Evolutionary conservation across 2,797 vertebrate species (phyloP), one percentile per base, ranked within the genome.

Genomic region (Ciconia nigra): DNA sequence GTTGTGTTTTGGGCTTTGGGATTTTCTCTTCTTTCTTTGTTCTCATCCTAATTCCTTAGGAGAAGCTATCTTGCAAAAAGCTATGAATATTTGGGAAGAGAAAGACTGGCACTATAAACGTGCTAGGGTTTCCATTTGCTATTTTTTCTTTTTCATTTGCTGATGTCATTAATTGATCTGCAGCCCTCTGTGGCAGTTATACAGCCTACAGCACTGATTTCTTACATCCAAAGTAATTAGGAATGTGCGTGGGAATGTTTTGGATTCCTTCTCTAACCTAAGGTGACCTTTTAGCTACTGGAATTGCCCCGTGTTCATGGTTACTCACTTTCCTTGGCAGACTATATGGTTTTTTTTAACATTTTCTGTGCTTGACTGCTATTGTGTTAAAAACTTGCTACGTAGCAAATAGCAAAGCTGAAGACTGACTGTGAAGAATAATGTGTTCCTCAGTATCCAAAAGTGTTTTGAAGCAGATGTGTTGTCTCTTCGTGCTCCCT

Each of bases 291-390:
- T 52, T 21, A n/a, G 14, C 44, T 70, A 21, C 29, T 2, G 3
- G 37, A 46, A 44, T 49, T 55, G 25, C 57, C 16, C 33, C 9
- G 0, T 8, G 7, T 42, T 76, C 42, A 9, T 29, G 17, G 37
- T 61, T 83, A 57, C 37, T 57, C 42, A 3, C 52, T 67, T 57
- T 47, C 28, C 73, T 57, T 81, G 63, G 42, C 47, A n/a, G 47
- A 10, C 11, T 4, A 5, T 18, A 24, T 21, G 21, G 4, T 0
- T 1, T 16, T 25, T 14, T 79, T 67, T 22, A 25, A 37, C 20
- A 18, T 67, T 57, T 83, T 52, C 70, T 49, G 13, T 67, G 35
- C 18, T 74, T 65, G 37, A 21, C 18, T 55, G 37, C 28, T 42
- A 19, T 1, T 46, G 14, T 15, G 7, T 74, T 37, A 61, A 61